A percentile compares a stretch with the other conserved stretches of the same genome.
These are phyloP conservation scores for Schlechtendalia chinensis DNA, from an alignment of 1,140 invertebrate genomes.

Conservation along the genomic window DNA sequence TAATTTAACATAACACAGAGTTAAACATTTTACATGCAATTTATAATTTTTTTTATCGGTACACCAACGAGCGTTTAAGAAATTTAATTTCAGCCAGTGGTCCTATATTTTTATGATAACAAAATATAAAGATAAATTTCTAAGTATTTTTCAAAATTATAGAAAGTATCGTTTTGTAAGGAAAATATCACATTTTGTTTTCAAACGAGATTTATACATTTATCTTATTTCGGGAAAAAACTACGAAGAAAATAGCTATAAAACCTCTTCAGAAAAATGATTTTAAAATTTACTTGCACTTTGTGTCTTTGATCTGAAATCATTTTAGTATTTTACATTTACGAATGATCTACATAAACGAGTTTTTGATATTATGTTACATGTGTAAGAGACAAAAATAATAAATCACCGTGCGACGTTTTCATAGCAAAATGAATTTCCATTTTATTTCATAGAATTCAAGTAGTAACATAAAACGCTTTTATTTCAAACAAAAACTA, in stretches of 20 bases:
- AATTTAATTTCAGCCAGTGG: too few species aligned
- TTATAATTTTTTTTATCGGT: neutral
- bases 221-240: neutral
- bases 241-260: neutral
- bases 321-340: neutral
- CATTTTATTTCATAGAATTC: neutral
- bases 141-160: too few species aligned
- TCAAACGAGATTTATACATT: neutral
- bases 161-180: too few species aligned
- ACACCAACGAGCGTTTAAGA: neutral
- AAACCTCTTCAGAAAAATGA: neutral
- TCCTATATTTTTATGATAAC: neutral
- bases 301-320: neutral
- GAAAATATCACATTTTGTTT: neutral
- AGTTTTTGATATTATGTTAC: constrained; percentile 10
- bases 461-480: neutral
- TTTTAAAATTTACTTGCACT: neutral
- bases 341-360: constrained; percentile 5
- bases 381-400: neutral
- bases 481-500: neutral
- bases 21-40: neutral
- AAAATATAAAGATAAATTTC: too few species aligned
- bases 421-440: neutral
- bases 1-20: neutral
- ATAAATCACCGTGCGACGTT: constrained; percentile 13